phyloP scores from a whole-genome alignment of 2,113 vertebrate species.

The Takifugu flavidus region DNA sequence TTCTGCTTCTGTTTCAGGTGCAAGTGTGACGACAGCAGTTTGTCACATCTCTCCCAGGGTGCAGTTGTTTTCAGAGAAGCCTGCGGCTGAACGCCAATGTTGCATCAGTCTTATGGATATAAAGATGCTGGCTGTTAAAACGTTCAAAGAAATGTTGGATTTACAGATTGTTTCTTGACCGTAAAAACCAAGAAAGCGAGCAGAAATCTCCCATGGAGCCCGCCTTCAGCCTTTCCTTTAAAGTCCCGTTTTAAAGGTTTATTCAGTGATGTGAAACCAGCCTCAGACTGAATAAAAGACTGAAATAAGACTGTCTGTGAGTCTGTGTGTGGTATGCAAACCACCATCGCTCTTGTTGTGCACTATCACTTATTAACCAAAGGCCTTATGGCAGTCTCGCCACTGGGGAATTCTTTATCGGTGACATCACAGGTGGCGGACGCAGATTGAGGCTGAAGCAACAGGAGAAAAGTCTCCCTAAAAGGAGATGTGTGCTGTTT shows the following conservation, averaged over 20 bases:
- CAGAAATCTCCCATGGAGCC: too few relatives aligned
- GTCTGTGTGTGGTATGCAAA: slow-evolving; percentile 7
- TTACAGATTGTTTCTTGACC: neutral
- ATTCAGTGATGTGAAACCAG: too few relatives aligned
- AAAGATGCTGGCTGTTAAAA: neutral
- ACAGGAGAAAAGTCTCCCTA: slow-evolving; percentile 37
- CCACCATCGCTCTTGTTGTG: slow-evolving; percentile 25
- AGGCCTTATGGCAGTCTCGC: slow-evolving; percentile 27
- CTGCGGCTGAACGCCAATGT: neutral
- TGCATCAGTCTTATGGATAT: neutral
- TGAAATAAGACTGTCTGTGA: slow-evolving; percentile 15
- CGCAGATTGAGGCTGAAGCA: slow-evolving; percentile 13
- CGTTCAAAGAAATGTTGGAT: neutral
- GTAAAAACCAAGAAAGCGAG: too few relatives aligned
- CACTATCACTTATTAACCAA: slow-evolving; percentile 68
- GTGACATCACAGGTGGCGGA: slow-evolving; percentile 57
- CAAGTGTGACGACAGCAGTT: too few relatives aligned
- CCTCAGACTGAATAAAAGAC: slow-evolving; percentile 1
- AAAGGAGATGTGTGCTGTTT: slow-evolving; percentile 49
- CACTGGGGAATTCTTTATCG: slow-evolving; percentile 54
- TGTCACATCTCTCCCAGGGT: too few relatives aligned
- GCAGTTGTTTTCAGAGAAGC: neutral
- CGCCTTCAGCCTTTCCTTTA: too few relatives aligned
- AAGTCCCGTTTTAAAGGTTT: too few relatives aligned
- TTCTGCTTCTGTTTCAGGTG: too few relatives aligned